Conservation (phyloP, 2,888 invertebrate species). For the Drosophila affinis region DNA sequence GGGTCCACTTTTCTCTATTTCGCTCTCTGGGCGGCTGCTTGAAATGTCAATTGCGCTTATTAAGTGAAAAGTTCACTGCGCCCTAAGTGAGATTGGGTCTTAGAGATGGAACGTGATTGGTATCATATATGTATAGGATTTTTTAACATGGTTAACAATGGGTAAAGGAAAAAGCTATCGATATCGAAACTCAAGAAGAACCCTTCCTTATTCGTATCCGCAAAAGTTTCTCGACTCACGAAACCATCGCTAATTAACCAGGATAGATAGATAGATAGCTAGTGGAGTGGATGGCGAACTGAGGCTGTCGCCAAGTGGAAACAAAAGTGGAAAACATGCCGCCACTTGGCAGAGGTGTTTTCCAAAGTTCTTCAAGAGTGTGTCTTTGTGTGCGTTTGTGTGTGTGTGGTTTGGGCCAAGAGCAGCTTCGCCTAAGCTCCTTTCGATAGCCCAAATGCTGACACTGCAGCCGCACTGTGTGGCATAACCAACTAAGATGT, state of each 20-base stretch:
- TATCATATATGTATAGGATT: too few species aligned
- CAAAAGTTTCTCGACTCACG: constrained; percentile 12
- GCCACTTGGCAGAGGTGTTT: constrained; percentile 43
- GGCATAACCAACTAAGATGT: constrained; percentile 28
- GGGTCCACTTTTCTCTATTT: constrained; percentile 18
- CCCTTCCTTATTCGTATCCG: not conserved
- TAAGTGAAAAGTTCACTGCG: constrained; percentile 68
- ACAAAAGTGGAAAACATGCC: constrained; percentile 42
- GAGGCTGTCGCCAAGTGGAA: constrained; percentile 14
- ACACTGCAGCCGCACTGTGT: constrained; percentile 16
- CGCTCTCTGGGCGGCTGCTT: constrained; percentile 37
- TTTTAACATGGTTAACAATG: not conserved
- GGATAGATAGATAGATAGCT: constrained; percentile 14
- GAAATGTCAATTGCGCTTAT: constrained; percentile 74
- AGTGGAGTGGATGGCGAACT: constrained; percentile 8
- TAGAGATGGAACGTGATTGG: constrained; percentile 14
- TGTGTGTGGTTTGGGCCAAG: constrained; percentile 15
- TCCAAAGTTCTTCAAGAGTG: constrained; percentile 32
- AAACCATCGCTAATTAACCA: constrained; percentile 2
- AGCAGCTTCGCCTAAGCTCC: constrained; percentile 23
- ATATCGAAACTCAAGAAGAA: constrained; percentile 7
- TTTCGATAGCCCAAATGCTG: constrained; percentile 14
- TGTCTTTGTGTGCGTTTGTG: not conserved
- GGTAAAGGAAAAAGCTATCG: not conserved
- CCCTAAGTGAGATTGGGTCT: constrained; percentile 30